These are phyloP conservation scores for Phasia obesa DNA, from an alignment of 2,888 invertebrate species.

Conservation along the genomic window DNA sequence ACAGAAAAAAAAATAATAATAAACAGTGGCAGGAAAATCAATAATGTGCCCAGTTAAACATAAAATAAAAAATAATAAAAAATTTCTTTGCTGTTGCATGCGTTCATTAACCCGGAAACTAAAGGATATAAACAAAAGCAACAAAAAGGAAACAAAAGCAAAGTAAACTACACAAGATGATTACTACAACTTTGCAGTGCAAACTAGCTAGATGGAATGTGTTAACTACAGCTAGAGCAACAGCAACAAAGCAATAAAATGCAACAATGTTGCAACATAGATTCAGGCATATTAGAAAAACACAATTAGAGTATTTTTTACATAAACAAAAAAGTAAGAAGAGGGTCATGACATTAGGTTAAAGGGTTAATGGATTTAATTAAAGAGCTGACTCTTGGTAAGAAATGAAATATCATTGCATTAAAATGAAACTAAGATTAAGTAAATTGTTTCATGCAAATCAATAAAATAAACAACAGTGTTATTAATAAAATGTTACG, in stretches of 20 bases:
- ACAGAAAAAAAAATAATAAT: not conserved
- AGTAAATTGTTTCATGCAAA: too few species aligned
- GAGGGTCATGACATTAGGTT: constrained; percentile 48
- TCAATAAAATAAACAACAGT: too few species aligned
- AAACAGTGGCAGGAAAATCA: constrained; percentile 48
- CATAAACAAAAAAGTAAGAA: not conserved
- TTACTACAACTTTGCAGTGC: constrained; percentile 52
- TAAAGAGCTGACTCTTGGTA: too few species aligned
- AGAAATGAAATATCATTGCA: not conserved
- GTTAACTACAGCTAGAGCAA: too few species aligned
- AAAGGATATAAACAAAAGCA: constrained; percentile 54
- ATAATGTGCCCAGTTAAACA: constrained; percentile 68
- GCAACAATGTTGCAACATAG: constrained; percentile 51
- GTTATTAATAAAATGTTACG: too few species aligned
- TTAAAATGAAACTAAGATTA: too few species aligned
- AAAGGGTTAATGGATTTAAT: constrained; percentile 41
- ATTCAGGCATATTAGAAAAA: constrained; percentile 33
- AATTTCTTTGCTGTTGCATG: constrained; percentile 54
- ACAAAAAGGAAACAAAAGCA: constrained; percentile 37
- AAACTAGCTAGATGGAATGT: constrained; percentile 44
- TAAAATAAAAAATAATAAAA: too few species aligned
- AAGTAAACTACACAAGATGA: constrained; percentile 49
- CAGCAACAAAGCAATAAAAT: constrained; percentile 26
- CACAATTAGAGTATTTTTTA: constrained; percentile 28
- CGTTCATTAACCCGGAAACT: constrained; percentile 70